These are phyloP conservation scores for Catharus ustulatus DNA, from an alignment of 2,797 vertebrate genomes.

Conservation along the genomic window DNA sequence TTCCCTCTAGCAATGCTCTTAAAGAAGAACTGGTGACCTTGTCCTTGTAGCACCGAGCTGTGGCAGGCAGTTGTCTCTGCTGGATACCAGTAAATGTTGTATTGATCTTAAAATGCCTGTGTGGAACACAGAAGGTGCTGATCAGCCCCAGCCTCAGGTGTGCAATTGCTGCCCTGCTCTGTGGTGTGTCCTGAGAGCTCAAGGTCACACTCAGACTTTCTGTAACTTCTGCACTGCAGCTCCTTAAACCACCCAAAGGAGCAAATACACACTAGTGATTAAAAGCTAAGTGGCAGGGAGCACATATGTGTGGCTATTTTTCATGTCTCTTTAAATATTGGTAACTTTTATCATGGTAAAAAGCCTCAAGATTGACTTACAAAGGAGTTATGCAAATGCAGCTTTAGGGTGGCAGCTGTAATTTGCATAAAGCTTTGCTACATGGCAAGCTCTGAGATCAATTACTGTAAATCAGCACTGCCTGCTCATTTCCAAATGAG, in stretches of 20 bases:
- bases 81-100: background rate
- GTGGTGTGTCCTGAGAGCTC: background rate
- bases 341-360: background rate
- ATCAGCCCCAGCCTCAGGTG: background rate
- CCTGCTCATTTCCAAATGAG: background rate
- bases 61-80: background rate
- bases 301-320: background rate
- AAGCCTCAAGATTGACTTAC: background rate
- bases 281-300: background rate
- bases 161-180: background rate
- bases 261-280: background rate
- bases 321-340: background rate
- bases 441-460: background rate
- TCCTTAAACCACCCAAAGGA: background rate
- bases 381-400: conserved; percentile 10
- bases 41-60: background rate
- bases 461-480: conserved; percentile 1
- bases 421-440: conserved; percentile 3
- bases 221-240: background rate
- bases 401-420: background rate
- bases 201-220: background rate
- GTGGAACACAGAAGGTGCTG: background rate
- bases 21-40: background rate
- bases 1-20: background rate
- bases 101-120: background rate